These are phyloP conservation scores for Ptilonorhynchus violaceus DNA, from an alignment of 2,113 vertebrate species.

Conservation along the genomic window DNA sequence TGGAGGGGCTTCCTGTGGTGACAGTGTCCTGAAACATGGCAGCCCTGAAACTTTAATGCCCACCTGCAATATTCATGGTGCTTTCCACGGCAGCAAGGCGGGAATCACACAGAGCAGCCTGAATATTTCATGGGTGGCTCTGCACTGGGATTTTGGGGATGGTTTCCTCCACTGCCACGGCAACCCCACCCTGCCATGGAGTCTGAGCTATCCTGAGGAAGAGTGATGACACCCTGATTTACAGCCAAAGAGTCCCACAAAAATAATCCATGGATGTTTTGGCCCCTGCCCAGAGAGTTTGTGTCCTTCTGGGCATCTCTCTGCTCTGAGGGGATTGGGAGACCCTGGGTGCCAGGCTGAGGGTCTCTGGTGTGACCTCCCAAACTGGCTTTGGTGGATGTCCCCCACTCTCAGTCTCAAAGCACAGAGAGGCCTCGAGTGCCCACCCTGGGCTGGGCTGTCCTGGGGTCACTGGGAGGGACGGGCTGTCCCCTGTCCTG, in stretches of 20 bases:
- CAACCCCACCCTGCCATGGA: not conserved
- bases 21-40: not conserved
- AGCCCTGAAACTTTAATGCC: slow-evolving; percentile 34
- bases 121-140: slow-evolving; percentile 37
- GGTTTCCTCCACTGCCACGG: fast-evolving
- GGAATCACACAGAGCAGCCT: not conserved
- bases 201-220: not conserved
- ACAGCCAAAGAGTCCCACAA: not conserved
- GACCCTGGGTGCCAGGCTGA: fast-evolving
- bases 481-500: not conserved
- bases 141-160: not conserved
- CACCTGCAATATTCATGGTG: slow-evolving; percentile 50
- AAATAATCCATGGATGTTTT: fast-evolving
- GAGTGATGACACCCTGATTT: not conserved
- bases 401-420: fast-evolving
- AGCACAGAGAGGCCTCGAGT: not conserved
- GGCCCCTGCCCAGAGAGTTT: fast-evolving
- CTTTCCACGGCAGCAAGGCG: not conserved
- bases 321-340: not conserved
- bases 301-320: not conserved
- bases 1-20: fast-evolving
- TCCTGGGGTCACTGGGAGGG: fast-evolving
- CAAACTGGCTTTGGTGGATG: not conserved
- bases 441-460: not conserved
- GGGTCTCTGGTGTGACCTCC: not conserved